Conservation (phyloP, 2,888 invertebrate genomes). For the Agapetus fuscipes region DNA sequence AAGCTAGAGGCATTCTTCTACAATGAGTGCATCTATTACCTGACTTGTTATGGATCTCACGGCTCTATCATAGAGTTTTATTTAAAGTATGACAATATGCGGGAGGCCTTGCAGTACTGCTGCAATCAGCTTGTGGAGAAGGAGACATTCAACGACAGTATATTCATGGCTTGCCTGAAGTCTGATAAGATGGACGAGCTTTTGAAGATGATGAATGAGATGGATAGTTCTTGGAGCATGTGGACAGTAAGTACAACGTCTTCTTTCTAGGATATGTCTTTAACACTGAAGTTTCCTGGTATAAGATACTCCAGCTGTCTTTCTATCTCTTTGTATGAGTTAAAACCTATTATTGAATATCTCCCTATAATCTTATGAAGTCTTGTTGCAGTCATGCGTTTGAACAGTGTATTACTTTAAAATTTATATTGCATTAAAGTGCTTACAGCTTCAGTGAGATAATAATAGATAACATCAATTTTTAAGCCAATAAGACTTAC, state of each 20-base stretch:
- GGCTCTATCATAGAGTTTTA: slow-evolving; percentile 66
- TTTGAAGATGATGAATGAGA: slow-evolving; percentile 52
- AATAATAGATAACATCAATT: too few relatives aligned
- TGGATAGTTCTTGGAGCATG: slow-evolving; percentile 54
- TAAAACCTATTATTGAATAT: too few relatives aligned
- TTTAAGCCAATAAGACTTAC: too few relatives aligned
- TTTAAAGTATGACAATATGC: slow-evolving; percentile 59
- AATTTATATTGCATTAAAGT: too few relatives aligned
- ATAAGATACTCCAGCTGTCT: too few relatives aligned
- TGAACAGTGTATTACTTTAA: too few relatives aligned
- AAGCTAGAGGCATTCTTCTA: slow-evolving; percentile 50
- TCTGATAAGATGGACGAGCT: slow-evolving; percentile 52
- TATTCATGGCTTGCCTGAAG: slow-evolving; percentile 59
- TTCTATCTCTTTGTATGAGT: too few relatives aligned
- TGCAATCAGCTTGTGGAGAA: slow-evolving; percentile 56
- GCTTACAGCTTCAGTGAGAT: too few relatives aligned
- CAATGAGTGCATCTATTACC: slow-evolving; percentile 74
- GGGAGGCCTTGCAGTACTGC: slow-evolving; percentile 60
- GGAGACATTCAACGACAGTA: slow-evolving; percentile 61
- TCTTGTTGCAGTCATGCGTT: too few relatives aligned
- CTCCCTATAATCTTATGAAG: too few relatives aligned
- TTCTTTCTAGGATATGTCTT: not conserved
- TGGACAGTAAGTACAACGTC: slow-evolving; percentile 62
- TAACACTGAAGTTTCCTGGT: too few relatives aligned
- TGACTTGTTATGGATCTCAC: slow-evolving; percentile 70